phyloP scores from a whole-genome alignment of 2,113 vertebrate species.

The Lepisosteus oculatus region DNA sequence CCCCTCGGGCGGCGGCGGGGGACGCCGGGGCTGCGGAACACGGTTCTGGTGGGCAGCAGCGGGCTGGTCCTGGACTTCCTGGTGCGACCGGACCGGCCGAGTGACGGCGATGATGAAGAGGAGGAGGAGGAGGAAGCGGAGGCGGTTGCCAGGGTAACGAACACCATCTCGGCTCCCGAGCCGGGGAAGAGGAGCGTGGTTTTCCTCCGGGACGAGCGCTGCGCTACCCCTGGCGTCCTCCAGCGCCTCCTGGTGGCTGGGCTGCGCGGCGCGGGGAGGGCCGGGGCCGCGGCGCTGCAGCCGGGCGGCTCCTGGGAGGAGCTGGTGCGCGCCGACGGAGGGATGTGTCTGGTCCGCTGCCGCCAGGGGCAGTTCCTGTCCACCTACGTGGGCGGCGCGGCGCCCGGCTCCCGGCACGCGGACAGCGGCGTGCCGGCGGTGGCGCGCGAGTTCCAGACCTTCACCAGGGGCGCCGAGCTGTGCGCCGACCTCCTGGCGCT shows the following conservation, averaged over 20 bases:
- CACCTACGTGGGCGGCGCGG: constrained; percentile 50
- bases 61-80: constrained; percentile 59
- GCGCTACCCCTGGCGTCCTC: constrained; percentile 65
- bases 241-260: constrained; percentile 61
- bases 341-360: constrained; percentile 60
- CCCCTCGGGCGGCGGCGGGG: constrained; percentile 29
- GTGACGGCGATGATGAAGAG: constrained; percentile 44
- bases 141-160: constrained; percentile 4
- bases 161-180: not conserved
- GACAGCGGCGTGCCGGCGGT: not conserved
- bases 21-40: constrained; percentile 47
- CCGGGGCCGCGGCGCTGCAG: constrained; percentile 44
- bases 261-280: constrained; percentile 61
- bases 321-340: constrained; percentile 69
- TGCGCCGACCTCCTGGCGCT: constrained; percentile 58
- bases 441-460: not conserved
- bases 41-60: constrained; percentile 52
- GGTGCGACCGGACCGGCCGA: constrained; percentile 34
- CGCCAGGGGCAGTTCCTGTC: constrained; percentile 47
- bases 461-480: constrained; percentile 29
- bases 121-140: constrained; percentile 40
- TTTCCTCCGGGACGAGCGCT: constrained; percentile 68
- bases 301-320: constrained; percentile 64
- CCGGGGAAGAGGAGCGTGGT: constrained; percentile 41
- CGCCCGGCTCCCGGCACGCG: constrained; percentile 59